Evolutionary conservation across 2,888 invertebrate species (phyloP), one percentile per base, ranked within the genome.

Genomic region (Fabriciana adippe): DNA sequence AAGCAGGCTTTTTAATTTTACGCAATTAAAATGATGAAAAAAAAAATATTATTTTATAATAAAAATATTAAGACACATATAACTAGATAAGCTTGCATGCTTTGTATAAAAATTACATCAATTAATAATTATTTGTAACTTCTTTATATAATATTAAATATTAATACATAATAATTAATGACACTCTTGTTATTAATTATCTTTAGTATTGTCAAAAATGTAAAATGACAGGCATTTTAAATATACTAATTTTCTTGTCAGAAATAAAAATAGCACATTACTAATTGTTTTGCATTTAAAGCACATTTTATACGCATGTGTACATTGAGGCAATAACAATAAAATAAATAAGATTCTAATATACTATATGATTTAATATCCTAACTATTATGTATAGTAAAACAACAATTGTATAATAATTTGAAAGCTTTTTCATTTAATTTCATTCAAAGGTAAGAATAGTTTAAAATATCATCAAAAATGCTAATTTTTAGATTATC

Each of bases 151-250:
- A 55, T 53, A 45, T 47, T 53, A 35, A 14, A 13, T 60, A 41
- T 56, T 67, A 48, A 14, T 31, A 13, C 8, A 26, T 59, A n/a
- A 26, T 48, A 5, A 26, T 59, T 21, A 6, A 26, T n/a, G n/a
- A 48, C 15, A 15, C 21, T 21, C 26, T 57, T 67, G 18, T 47
- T 61, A 55, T 48, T 56, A 55, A 63, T 63, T 53, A 65, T 21
- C 26, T 57, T 54, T 66, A 70, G 66, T 71, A 71, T 71, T 68
- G 68, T 66, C 68, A 66, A 68, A 66, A 68, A 57, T 64, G 57
- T 71, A 66, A 64, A 70, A 70, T 35, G 51, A 68, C 64, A 50
- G 6, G 51, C 56, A 59, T 57, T 54, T 66, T 66, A 61, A 55
- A 41, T 55, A 66, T 21, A 55, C 21, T 26, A 60, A 66, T 41